Conservation (phyloP, 2,797 vertebrate species). For the Xenops minutus region DNA sequence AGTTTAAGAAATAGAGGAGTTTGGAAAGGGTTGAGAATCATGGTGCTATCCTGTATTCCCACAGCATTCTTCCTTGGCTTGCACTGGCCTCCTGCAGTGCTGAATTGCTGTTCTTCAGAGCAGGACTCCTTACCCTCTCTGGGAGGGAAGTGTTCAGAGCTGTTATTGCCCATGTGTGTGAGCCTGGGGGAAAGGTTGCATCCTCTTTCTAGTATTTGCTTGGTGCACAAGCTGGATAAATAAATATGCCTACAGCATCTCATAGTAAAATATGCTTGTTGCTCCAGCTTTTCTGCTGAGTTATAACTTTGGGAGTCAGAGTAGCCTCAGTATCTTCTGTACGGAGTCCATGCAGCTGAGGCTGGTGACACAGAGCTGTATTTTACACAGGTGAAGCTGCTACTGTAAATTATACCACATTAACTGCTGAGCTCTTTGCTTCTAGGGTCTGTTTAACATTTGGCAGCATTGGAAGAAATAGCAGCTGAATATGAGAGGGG, state of each 20-base stretch:
- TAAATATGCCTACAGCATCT: slow-evolving; percentile 28
- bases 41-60: background rate
- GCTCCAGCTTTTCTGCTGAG: background rate
- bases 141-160: background rate
- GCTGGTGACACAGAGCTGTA: background rate
- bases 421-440: slow-evolving; percentile 40
- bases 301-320: background rate
- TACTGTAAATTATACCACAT: background rate
- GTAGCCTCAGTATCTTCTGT: background rate
- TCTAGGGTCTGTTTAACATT: background rate
- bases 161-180: background rate
- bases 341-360: background rate
- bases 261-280: slow-evolving; percentile 11
- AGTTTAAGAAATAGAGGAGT: background rate
- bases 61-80: background rate
- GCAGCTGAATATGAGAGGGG: background rate
- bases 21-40: background rate
- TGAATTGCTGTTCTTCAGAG: background rate
- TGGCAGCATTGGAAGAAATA: background rate
- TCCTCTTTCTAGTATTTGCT: background rate
- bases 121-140: background rate
- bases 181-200: background rate
- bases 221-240: background rate
- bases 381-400: slow-evolving; percentile 17
- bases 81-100: background rate